Evolutionary conservation across 2,113 vertebrate species (phyloP).

Genomic region (Myiopsitta monachus): DNA sequence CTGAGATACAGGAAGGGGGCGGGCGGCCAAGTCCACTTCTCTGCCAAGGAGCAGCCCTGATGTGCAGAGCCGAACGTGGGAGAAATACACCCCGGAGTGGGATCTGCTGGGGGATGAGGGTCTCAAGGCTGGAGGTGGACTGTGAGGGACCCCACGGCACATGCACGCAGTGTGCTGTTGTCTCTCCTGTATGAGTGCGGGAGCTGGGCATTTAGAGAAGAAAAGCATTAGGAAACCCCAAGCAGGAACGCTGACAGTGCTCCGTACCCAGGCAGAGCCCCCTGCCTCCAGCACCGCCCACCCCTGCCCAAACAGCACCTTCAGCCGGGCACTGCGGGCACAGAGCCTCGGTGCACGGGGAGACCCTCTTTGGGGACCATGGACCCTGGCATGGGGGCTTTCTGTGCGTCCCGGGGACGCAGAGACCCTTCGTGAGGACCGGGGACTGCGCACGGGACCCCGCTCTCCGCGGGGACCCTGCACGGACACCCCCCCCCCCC

Average conservation of each 20-base stretch:
- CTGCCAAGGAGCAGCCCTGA: conserved; percentile 6
- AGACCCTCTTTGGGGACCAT: neutral
- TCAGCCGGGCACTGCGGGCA: neutral
- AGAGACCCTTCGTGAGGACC: neutral
- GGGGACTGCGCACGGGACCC: neutral
- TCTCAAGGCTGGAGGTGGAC: neutral
- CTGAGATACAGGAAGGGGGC: conserved; percentile 41
- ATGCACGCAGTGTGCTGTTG: accelerated
- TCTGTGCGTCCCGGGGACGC: neutral
- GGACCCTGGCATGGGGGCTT: neutral
- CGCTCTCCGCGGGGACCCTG: accelerated
- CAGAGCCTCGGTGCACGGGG: neutral
- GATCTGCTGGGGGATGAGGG: neutral
- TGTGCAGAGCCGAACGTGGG: neutral
- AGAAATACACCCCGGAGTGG: neutral
- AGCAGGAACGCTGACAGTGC: neutral
- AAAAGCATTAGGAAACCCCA: neutral
- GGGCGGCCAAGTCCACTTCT: neutral
- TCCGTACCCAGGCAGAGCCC: neutral
- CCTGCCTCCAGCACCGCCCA: neutral
- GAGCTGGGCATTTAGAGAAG: neutral
- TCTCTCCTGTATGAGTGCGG: accelerated
- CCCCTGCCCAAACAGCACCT: neutral
- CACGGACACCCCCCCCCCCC: too few species aligned
- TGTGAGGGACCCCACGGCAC: neutral